Evolutionary conservation across 1,140 invertebrate genomes (phyloP), one percentile per base, ranked within the genome.

Genomic region (Sminthurides bifidus): DNA sequence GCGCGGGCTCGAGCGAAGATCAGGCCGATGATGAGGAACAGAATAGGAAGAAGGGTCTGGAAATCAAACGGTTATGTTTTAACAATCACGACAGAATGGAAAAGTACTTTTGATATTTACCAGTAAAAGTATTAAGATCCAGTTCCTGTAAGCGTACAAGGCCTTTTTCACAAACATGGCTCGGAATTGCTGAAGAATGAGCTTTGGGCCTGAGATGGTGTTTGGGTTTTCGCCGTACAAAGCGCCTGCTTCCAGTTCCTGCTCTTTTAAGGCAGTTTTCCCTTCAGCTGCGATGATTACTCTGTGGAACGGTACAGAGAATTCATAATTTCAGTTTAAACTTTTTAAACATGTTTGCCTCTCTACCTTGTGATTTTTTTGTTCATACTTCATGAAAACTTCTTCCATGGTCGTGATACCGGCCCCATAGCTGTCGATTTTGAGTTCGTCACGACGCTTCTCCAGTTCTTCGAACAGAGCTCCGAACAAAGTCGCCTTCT

Each of bases 341-440:
- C n/a, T n/a, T n/a, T n/a, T n/a, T n/a, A n/a, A n/a, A n/a, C n/a
- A n/a, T n/a, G n/a, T n/a, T n/a, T n/a, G n/a, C n/a, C n/a, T n/a
- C n/a, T n/a, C n/a, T n/a, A 35, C 33, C 33, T 35, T 35, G 10
- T 35, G 33, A 10, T 56, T 17, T 31, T 8, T 29, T 24, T 30
- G 17, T 21, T 4, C 27, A 17, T 64, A 76, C 75, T 70, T 75
- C 8, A 80, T 64, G 59, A 80, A 80, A 8, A 80, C 77, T 68
- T 80, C 78, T 63, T 80, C 79, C 75, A 80, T 77, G 80, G 78
- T 80, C 15, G 77, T 78, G 12, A 76, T 73, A 8, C 75, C 74
- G 12, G 77, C 71, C 12, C 79, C 79, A 68, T 74, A 79, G 54
- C 73, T 76, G 6, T 66, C 65, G 48, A 81, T 75, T 15, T 73